Percentiles rank a stretch among this genome's conserved stretches.
These are phyloP conservation scores for Galeopsomyia nigrocyanea DNA, from an alignment of 2,888 invertebrate species.

Conservation along the genomic window DNA sequence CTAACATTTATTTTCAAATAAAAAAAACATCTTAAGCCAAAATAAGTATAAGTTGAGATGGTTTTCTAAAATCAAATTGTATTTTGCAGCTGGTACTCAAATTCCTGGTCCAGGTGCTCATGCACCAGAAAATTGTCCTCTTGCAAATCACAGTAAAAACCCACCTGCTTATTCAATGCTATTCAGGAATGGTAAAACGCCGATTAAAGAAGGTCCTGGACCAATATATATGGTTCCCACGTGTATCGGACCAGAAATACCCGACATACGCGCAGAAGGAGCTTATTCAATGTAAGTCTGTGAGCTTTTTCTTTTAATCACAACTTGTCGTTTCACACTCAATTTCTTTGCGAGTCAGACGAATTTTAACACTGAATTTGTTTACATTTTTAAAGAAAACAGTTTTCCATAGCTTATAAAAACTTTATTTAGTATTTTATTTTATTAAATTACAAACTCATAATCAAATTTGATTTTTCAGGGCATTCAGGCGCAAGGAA, in stretches of 20 bases:
- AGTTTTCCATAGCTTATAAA: no score
- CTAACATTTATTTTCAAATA: no score
- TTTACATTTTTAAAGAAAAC: slow-evolving; percentile 6
- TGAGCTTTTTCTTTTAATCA: slow-evolving; percentile 15
- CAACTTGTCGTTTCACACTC: not conserved
- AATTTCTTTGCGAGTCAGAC: not conserved
- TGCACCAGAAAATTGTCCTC: slow-evolving; percentile 72
- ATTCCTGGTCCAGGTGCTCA: slow-evolving; percentile 78
- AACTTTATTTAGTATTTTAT: no score
- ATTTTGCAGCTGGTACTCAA: slow-evolving; percentile 46
- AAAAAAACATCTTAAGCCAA: no score
- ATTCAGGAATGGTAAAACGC: slow-evolving; percentile 63
- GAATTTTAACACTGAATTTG: not conserved
- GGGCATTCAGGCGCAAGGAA: slow-evolving; percentile 50
- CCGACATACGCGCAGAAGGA: slow-evolving; percentile 69
- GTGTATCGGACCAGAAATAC: slow-evolving; percentile 71
- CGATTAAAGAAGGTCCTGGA: slow-evolving; percentile 69
- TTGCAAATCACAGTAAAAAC: slow-evolving; percentile 70
- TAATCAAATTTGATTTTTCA: slow-evolving; percentile 42
- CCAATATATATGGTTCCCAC: slow-evolving; percentile 73
- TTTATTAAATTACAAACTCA: slow-evolving; percentile 15
- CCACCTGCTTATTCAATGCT: slow-evolving; percentile 75
- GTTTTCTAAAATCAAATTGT: slow-evolving; percentile 9
- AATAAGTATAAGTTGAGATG: slow-evolving; percentile 6
- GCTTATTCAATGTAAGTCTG: slow-evolving; percentile 71